Evolutionary conservation across 2,888 invertebrate species (phyloP).

Genomic region (Cheilosia vernalis): DNA sequence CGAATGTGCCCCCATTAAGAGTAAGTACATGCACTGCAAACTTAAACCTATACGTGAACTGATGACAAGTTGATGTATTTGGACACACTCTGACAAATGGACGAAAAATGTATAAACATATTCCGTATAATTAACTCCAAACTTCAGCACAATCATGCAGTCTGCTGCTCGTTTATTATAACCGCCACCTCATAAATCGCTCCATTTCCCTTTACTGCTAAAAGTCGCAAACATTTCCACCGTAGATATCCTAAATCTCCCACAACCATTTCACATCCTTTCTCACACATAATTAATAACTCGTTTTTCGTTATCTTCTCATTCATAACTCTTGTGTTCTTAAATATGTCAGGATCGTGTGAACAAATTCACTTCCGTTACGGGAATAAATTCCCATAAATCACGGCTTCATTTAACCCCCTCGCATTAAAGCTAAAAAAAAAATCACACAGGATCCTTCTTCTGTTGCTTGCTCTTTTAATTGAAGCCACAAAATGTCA

Average conservation of each 20-base stretch:
- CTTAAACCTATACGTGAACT: too few relatives aligned
- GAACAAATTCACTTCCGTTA: constrained; percentile 75
- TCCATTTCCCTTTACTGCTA: too few relatives aligned
- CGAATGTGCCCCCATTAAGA: too few relatives aligned
- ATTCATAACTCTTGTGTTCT: constrained; percentile 49
- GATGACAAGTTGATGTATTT: too few relatives aligned
- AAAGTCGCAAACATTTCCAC: constrained; percentile 26
- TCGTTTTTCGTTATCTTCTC: constrained; percentile 53
- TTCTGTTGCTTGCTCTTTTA: constrained; percentile 34
- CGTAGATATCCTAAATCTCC: not conserved
- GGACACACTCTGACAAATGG: too few relatives aligned
- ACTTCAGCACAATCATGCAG: too few relatives aligned
- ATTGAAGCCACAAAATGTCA: constrained; percentile 74
- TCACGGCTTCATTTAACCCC: constrained; percentile 54
- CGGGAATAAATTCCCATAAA: constrained; percentile 70
- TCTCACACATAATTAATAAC: constrained; percentile 66
- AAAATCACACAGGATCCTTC: constrained; percentile 25
- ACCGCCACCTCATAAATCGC: too few relatives aligned
- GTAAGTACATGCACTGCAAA: too few relatives aligned
- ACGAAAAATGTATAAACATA: too few relatives aligned
- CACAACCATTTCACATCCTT: constrained; percentile 45
- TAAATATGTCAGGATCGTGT: constrained; percentile 63
- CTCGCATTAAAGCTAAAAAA: constrained; percentile 4
- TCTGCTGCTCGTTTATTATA: too few relatives aligned
- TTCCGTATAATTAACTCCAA: too few relatives aligned